Evolutionary conservation across 2,888 invertebrate species (phyloP).

Genomic region (Dascillus cervinus): DNA sequence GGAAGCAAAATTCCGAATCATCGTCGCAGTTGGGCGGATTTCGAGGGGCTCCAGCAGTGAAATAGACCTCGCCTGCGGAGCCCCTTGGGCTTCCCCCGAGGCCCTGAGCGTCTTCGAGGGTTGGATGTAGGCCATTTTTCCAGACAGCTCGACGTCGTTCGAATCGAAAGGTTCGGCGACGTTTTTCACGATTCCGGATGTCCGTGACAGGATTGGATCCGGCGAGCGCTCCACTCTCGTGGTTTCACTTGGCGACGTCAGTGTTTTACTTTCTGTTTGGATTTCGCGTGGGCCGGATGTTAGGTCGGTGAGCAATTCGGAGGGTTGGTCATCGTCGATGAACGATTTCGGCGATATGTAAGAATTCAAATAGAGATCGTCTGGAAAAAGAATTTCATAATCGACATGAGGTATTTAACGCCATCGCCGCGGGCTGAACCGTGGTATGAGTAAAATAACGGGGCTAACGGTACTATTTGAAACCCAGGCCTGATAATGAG

Average conservation of each 20-base stretch:
- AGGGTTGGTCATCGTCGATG: conserved; percentile 18
- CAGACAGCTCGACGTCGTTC: conserved; percentile 45
- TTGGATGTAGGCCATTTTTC: conserved; percentile 42
- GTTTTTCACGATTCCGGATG: conserved; percentile 45
- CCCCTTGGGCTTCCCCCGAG: conserved; percentile 72
- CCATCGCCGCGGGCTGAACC: too few relatives aligned
- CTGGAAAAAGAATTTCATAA: too few relatives aligned
- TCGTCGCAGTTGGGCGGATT: conserved; percentile 42
- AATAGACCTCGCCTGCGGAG: conserved; percentile 62
- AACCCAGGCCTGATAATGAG: not conserved
- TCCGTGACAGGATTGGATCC: conserved; percentile 50
- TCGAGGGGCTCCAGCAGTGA: conserved; percentile 58
- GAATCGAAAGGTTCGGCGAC: conserved; percentile 45
- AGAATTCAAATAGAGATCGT: conserved; percentile 53
- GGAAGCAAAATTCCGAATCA: conserved; percentile 48
- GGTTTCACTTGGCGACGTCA: conserved; percentile 32
- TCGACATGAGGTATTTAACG: too few relatives aligned
- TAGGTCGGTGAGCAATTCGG: conserved; percentile 16
- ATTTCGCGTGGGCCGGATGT: conserved; percentile 28
- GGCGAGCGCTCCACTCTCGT: conserved; percentile 42
- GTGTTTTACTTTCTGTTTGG: conserved; percentile 15
- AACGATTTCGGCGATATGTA: conserved; percentile 64
- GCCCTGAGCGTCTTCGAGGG: conserved; percentile 50
- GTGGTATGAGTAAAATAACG: too few relatives aligned
- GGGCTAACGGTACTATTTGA: not conserved